A percentile compares a stretch with the other conserved stretches of the same genome.
Evolutionary conservation across 2,797 vertebrate genomes (phyloP).

Genomic region (Hypotaenidia philippensis): DNA sequence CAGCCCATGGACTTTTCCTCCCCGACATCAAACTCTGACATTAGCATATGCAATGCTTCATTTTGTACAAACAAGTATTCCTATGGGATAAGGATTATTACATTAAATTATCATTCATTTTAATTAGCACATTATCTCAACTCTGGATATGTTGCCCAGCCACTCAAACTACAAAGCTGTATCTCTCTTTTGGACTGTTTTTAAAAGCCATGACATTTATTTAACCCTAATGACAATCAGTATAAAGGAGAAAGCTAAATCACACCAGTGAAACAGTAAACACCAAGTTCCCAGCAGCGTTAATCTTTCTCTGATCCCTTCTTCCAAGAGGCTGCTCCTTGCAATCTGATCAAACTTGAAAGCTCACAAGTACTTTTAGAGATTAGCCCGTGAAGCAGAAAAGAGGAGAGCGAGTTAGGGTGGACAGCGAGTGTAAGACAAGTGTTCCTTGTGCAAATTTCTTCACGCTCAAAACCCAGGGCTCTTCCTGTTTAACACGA

Average conservation of each 20-base stretch:
- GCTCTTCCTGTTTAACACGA: neutral
- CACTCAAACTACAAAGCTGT: conserved; percentile 34
- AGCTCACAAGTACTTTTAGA: neutral
- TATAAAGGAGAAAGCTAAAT: conserved; percentile 32
- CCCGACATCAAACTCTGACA: conserved; percentile 4
- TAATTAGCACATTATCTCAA: conserved; percentile 13
- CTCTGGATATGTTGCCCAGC: neutral
- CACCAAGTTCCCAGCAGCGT: neutral
- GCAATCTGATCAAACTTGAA: conserved; percentile 51
- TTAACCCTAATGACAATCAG: conserved; percentile 12
- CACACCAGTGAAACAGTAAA: neutral
- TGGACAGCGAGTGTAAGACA: neutral
- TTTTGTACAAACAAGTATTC: conserved; percentile 11
- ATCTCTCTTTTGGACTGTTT: neutral
- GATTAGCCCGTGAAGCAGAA: conserved; percentile 28
- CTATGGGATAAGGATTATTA: conserved; percentile 21
- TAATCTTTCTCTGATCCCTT: conserved; percentile 33
- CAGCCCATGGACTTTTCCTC: neutral
- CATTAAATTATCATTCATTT: conserved; percentile 41
- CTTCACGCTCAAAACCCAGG: neutral
- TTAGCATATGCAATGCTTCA: neutral
- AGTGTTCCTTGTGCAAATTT: neutral
- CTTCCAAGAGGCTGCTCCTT: conserved; percentile 24
- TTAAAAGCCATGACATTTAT: conserved; percentile 24
- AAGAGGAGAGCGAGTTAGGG: neutral